phyloP scores from a whole-genome alignment of 2,797 vertebrate genomes.

The Alcedo quadribrachys region DNA sequence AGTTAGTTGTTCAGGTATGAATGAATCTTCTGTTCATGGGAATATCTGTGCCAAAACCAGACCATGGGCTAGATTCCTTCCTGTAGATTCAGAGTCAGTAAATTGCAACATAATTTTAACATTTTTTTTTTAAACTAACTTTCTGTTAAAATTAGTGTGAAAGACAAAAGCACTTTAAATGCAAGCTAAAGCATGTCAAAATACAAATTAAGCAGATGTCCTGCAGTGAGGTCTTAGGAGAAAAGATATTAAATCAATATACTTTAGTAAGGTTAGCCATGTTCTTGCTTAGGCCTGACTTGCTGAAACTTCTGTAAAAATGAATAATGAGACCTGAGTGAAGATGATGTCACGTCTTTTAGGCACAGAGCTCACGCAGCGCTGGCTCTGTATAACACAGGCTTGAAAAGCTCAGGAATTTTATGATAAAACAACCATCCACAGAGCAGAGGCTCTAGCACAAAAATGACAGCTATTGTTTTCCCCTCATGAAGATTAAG shows the following conservation, averaged over 20 bases:
- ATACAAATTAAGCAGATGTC: not conserved
- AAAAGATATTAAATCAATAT: not conserved
- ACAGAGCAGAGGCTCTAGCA: not conserved
- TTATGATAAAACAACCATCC: not conserved
- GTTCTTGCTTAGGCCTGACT: not conserved
- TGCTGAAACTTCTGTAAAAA: not conserved
- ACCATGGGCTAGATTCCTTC: not conserved
- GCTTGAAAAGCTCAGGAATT: not conserved
- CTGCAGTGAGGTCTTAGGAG: not conserved
- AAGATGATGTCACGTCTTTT: not conserved
- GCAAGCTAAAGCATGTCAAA: not conserved
- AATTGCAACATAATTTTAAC: not conserved
- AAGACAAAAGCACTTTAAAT: not conserved
- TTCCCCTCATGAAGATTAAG: not conserved
- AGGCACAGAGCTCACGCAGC: not conserved
- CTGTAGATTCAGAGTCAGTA: not conserved
- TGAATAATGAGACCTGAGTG: not conserved
- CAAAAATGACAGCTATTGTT: not conserved
- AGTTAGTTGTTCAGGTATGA: not conserved
- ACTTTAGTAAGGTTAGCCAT: not conserved
- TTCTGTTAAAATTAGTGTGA: not conserved
- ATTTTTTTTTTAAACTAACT: not conserved
- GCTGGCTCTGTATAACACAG: not conserved
- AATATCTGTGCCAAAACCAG: not conserved
- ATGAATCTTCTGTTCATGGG: not conserved